A percentile compares a stretch with the other conserved stretches of the same genome.
phyloP scores from a whole-genome alignment of 2,113 vertebrate species.

The Thamnaconus septentrionalis region DNA sequence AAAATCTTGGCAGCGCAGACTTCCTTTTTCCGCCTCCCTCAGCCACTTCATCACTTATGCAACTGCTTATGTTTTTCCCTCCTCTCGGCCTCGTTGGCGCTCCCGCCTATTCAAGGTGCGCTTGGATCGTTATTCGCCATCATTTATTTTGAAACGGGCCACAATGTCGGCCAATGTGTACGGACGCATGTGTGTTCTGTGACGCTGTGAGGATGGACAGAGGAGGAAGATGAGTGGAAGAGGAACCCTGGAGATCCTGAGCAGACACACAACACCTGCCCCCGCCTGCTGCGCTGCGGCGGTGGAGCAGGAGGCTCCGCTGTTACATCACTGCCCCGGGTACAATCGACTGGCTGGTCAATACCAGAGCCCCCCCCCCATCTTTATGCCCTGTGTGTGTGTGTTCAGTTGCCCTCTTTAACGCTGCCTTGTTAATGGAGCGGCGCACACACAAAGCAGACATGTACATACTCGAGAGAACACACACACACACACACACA shows the following conservation, averaged over 20 bases:
- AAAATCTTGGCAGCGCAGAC: conserved; percentile 39
- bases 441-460: background rate
- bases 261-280: conserved; percentile 43
- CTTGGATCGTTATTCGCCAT: background rate
- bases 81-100: conserved; percentile 36
- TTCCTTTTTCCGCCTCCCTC: conserved; percentile 70
- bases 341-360: conserved; percentile 61
- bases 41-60: conserved; percentile 62
- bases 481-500: conserved; percentile 3
- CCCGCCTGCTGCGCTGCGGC: background rate
- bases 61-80: conserved; percentile 55
- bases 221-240: conserved; percentile 19
- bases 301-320: conserved; percentile 22
- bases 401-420: conserved; percentile 61
- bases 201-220: background rate
- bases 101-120: too few relatives aligned
- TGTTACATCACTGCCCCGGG: conserved; percentile 63
- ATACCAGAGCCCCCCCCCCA: conserved; percentile 36
- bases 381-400: background rate
- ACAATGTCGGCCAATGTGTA: background rate
- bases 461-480: background rate
- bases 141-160: conserved; percentile 4
- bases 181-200: background rate
- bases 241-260: conserved; percentile 27
- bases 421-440: conserved; percentile 57